These are phyloP conservation scores for Silurus aristotelis DNA, from an alignment of 2,797 vertebrate species.

Conservation along the genomic window DNA sequence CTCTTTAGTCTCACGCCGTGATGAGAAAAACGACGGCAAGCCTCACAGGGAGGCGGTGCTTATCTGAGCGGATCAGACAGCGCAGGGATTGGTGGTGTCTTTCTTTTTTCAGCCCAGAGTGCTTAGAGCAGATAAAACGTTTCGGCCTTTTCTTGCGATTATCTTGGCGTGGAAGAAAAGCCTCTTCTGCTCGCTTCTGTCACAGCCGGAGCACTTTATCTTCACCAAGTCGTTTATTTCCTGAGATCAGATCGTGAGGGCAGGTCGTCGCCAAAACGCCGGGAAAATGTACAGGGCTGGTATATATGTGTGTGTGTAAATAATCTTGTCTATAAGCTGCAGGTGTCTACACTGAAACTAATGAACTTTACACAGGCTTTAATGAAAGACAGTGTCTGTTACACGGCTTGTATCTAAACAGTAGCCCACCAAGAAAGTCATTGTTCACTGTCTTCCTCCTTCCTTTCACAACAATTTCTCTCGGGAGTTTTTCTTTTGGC, in stretches of 20 bases:
- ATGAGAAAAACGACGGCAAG: conserved; percentile 39
- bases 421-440: too few relatives aligned
- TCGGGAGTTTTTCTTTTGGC: too few relatives aligned
- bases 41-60: conserved; percentile 45
- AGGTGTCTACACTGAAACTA: too few relatives aligned
- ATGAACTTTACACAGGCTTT: too few relatives aligned
- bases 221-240: conserved; percentile 71
- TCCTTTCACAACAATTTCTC: too few relatives aligned
- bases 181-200: conserved; percentile 50
- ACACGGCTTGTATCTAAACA: too few relatives aligned
- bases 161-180: conserved; percentile 66
- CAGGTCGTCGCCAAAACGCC: conserved; percentile 58
- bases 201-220: conserved; percentile 63
- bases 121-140: conserved; percentile 72
- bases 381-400: too few relatives aligned
- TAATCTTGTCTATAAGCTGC: too few relatives aligned
- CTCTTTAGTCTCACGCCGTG: conserved; percentile 40
- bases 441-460: too few relatives aligned
- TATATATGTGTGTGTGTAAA: conserved; percentile 39
- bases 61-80: conserved; percentile 66
- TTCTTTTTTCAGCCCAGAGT: conserved; percentile 60
- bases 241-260: conserved; percentile 68
- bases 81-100: conserved; percentile 60
- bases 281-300: conserved; percentile 33
- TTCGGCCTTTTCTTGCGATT: conserved; percentile 60